Evolutionary conservation across 2,797 vertebrate genomes (phyloP), one percentile per base, ranked within the genome.

Genomic region (Pelodytes ibericus): DNA sequence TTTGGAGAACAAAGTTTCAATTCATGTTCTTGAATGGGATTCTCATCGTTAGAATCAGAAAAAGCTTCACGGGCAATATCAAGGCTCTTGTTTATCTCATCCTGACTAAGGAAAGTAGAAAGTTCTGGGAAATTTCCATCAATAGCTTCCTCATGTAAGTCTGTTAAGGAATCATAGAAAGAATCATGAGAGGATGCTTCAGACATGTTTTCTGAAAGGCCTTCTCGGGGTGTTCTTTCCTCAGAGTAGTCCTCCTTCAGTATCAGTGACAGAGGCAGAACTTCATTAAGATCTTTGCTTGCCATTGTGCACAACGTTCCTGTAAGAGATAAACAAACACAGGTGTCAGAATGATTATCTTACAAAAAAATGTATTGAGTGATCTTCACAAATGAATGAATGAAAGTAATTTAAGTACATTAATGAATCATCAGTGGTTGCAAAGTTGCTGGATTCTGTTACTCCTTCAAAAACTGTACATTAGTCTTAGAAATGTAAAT

Each of bases 21-120:
- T 49, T 87, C 86, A 58, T 83, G 83, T 39, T 80, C 86, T 20
- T 68, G 79, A 18, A 84, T 88, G 18, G 86, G 83, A 69, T 93
- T 90, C 39, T 91, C 91, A 9, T 84, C 81, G 36, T 80, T 62
- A 2, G 90, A 83, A 79, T 81, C 88, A 31, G 89, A 88, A 83
- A 99, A 95, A 41, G 98, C 93, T 89, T 96, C 93, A 70, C 83
- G 84, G 81, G 98, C 98, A 84, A 99, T 90, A 80, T 97, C 95
- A 84, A 99, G 90, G 77, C 98, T 99, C 77, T 86, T 95, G 81
- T 90, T 86, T 64, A 98, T 96, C 87, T 99, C 98, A 0, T 99
- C 98, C 82, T 95, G 94, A 57, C 87, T 99, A 82, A 99, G 91
- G 83, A 99, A 99, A 57, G 94, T 92, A 70, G 97, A 96, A 8